Evolutionary conservation across 1,140 invertebrate genomes (phyloP), one percentile per base, ranked within the genome.

Genomic region (Hyposmocoma kahamanoa): DNA sequence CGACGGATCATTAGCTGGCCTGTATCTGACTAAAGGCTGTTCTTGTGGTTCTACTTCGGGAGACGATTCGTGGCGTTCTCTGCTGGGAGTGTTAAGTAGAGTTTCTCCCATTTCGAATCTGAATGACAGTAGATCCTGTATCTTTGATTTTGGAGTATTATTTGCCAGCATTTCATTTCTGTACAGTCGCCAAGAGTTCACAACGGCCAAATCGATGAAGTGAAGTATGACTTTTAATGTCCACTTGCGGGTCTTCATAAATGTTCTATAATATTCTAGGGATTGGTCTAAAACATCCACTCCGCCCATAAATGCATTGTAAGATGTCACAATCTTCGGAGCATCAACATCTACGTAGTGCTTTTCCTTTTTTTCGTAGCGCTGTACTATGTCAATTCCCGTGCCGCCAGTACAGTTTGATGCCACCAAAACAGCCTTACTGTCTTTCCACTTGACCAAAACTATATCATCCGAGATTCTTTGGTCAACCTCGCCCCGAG

Each of bases 151-250:
- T 19, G 22, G 17, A n/a, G 17, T 6, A 6, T 13, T 15, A 34
- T 42, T 32, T 3, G 48, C 28, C 9, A 15, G 13, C n/a, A 18
- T 24, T 10, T 50, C 48, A 15, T 34, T 18, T 24, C 21, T 30
- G 41, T 50, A 50, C 19, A 19, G 26, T 8, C 22, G 9, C 47
- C 47, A 48, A 19, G 47, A 3, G 20, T 48, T 48, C 11, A 18
- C 22, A 3, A 48, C 5, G 24, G 48, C 48, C 18, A 50, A 19
- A 34, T 55, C 41, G 11, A 49, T 15, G 22, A 50, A 50, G 22
- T 50, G 41, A 5, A 49, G 13, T 22, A 50, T 24, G 2, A 55
- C 42, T 45, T 55, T 55, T 11, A 55, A 20, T 32, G 53, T 50
- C 53, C 46, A 55, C 21, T 55, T 49, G 5, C 39, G 9, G 2